Base-by-base conservation (phyloP, 2,888 invertebrate genomes). In the Morinoia aosen region DNA sequence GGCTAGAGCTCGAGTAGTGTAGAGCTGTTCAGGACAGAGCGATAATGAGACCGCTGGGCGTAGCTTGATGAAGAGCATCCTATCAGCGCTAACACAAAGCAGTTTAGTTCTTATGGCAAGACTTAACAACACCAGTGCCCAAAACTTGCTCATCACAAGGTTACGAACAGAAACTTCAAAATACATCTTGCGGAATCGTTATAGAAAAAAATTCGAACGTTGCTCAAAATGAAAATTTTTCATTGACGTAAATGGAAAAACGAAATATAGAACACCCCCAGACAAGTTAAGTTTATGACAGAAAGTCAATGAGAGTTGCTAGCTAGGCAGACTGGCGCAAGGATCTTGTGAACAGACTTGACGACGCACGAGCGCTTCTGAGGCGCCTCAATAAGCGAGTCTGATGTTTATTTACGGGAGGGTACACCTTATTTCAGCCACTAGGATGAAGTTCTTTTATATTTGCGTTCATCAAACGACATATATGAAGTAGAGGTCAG, bases 1-100 rank as follows among this genome's bases (percentile, higher is more conserved):
- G 48, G 93, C 93, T 57, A 93, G 48, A 93, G 48, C 93, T 93
- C 93, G 57, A 93, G 93, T 93, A 93, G 58, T 93, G 93, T 48
- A 57, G 93, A 56, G 93, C 93, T 93, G 93, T 93, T 56, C 93
- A 57, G 93, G 93, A 93, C 93, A 93, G 93, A 93, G 93, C 93
- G 93, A 93, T 93, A 93, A 93, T 93, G 93, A 93, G 93, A 57
- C 93, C 93, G 56, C 57, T 12, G 93, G 57, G 93, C 93, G 57
- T 33, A 90, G 40, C 40, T 93, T 93, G 93, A 93, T 93, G 93
- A 93, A 93, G 93, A 57, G 57, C 93, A 93, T 57, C 93, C 93
- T 93, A 93, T 57, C 56, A 93, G 57, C 93, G 57, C 33, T 48
- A 57, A 93, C 57, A 93, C 93, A 93, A 93, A 57, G 93, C 93